Evolutionary conservation across 2,888 invertebrate genomes (phyloP).

Genomic region (Thecocarcelia acutangulata): DNA sequence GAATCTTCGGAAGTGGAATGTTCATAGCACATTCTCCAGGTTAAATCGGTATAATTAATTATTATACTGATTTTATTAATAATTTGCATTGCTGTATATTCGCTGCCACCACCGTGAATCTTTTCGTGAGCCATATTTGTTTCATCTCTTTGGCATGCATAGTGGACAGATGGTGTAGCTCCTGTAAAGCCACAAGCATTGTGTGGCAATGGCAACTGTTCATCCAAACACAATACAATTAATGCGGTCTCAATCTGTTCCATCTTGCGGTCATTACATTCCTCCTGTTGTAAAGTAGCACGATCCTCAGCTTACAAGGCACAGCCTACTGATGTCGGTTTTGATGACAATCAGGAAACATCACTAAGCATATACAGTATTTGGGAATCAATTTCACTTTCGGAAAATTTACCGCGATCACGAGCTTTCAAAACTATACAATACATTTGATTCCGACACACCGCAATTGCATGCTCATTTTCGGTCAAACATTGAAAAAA

Average conservation of each 20-base stretch:
- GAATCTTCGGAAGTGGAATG: constrained; percentile 96
- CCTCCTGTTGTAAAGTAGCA: constrained; percentile 86
- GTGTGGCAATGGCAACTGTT: constrained; percentile 85
- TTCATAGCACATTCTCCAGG: constrained; percentile 96
- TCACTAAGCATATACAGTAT: constrained; percentile 89
- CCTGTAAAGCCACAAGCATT: constrained; percentile 83
- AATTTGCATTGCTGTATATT: constrained; percentile 95
- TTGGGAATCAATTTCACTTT: constrained; percentile 90
- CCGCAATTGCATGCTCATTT: constrained; percentile 89
- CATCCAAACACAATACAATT: constrained; percentile 95
- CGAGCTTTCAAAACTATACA: constrained; percentile 89
- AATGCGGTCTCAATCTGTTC: constrained; percentile 92
- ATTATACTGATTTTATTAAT: too few species aligned
- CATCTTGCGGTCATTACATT: constrained; percentile 90
- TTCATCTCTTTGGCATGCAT: constrained; percentile 85
- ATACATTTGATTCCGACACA: constrained; percentile 95
- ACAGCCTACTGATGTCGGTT: constrained; percentile 89
- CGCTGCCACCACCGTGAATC: constrained; percentile 95
- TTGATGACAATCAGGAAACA: constrained; percentile 86
- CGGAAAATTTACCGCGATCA: constrained; percentile 88
- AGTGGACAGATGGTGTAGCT: constrained; percentile 81
- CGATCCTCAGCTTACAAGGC: constrained; percentile 92
- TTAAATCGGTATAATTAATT: constrained; percentile 96
- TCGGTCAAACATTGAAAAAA: too few species aligned
- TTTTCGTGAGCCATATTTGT: constrained; percentile 92